Conservation (phyloP, 2,797 vertebrate genomes). For the Chiloscyllium punctatum region DNA sequence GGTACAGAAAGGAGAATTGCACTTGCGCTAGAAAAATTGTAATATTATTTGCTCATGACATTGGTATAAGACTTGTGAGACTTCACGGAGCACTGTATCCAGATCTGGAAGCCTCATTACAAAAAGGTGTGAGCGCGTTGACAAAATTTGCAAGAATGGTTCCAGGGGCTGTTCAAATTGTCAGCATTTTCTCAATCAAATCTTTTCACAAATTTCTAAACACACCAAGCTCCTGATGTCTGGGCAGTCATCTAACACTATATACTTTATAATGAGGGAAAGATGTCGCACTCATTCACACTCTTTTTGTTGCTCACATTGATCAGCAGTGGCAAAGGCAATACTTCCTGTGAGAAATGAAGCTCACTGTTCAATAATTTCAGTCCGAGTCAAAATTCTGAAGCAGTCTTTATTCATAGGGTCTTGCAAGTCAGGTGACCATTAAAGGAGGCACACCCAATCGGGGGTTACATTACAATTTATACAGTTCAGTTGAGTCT, state of each 20-base stretch:
- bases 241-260: neutral
- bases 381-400: too few relatives aligned
- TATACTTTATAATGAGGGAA: neutral
- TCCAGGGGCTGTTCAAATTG: neutral
- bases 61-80: neutral
- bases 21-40: neutral
- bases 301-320: neutral
- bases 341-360: neutral
- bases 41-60: neutral
- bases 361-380: too few relatives aligned
- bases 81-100: neutral
- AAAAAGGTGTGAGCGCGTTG: too few relatives aligned
- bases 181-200: neutral
- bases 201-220: neutral
- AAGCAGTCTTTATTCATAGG: too few relatives aligned
- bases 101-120: too few relatives aligned
- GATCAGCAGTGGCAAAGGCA: neutral
- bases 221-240: neutral
- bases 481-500: too few relatives aligned
- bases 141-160: neutral
- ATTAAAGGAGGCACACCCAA: too few relatives aligned
- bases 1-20: neutral
- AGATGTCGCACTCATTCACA: neutral
- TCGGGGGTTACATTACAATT: too few relatives aligned
- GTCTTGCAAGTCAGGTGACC: too few relatives aligned